Conservation (phyloP, 92 coral and sea anemone genomes). For the Epizoanthus scotinus region DNA sequence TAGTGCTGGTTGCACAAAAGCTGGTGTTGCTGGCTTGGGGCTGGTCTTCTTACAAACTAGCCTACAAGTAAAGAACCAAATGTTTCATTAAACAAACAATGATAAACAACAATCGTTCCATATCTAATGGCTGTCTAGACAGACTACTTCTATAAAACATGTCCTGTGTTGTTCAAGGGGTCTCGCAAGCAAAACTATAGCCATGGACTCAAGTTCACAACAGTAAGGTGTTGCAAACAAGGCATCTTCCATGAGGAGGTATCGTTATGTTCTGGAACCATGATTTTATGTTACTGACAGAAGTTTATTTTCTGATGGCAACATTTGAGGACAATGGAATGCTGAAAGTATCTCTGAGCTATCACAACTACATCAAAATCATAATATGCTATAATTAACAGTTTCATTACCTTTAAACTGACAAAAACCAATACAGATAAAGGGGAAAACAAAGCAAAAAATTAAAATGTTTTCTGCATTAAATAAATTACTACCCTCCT, state of each 20-base stretch:
- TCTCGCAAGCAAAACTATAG: neutral
- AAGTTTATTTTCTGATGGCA: no score
- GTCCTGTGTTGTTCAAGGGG: neutral
- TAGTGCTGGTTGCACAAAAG: neutral
- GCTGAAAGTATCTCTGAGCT: no score
- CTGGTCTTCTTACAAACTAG: neutral
- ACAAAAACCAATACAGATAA: no score
- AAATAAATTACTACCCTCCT: no score
- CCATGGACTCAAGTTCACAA: neutral
- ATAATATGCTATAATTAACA: no score
- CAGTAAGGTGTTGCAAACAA: neutral
- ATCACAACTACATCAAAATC: no score
- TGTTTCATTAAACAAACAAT: neutral
- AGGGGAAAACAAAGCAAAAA: no score
- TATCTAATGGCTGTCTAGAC: no score
- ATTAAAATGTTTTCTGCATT: no score
- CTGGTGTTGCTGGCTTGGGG: neutral
- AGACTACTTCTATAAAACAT: neutral
- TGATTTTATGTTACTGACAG: no score
- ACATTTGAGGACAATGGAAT: no score
- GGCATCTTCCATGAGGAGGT: neutral
- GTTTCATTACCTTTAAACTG: no score
- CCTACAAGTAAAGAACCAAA: neutral
- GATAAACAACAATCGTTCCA: neutral
- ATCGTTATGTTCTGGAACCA: neutral